These are phyloP conservation scores for Lasioglossum morio DNA, from an alignment of 2,888 invertebrate genomes.

Conservation along the genomic window DNA sequence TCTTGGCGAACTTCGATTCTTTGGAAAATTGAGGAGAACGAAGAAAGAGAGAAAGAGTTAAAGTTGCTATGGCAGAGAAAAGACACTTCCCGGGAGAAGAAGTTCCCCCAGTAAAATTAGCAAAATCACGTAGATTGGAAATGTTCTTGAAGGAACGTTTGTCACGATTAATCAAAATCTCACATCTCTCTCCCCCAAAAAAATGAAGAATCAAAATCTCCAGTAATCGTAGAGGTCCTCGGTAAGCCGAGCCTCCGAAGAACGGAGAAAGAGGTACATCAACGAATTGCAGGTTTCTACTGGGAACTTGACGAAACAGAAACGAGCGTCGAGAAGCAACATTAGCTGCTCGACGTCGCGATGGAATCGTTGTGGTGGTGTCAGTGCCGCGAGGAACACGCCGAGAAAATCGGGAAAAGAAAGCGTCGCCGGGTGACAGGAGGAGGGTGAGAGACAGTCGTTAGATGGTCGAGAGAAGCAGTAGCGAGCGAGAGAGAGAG, in stretches of 20 bases:
- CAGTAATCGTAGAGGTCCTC: not conserved
- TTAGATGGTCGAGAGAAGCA: not conserved
- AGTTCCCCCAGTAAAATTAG: not conserved
- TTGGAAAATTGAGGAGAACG: not conserved
- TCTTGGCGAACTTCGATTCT: not conserved
- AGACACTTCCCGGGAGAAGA: not conserved
- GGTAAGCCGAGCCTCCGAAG: not conserved
- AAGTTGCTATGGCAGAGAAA: not conserved
- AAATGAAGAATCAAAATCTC: not conserved
- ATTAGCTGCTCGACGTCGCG: constrained; percentile 1
- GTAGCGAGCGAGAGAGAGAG: not conserved
- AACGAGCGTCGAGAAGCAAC: not conserved
- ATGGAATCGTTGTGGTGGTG: not conserved
- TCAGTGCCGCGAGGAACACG: not conserved
- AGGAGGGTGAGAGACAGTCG: not conserved
- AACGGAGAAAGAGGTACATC: not conserved
- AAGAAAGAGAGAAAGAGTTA: not conserved
- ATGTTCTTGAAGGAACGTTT: no score
- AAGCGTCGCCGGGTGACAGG: not conserved
- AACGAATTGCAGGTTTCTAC: not conserved
- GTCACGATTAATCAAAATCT: not conserved
- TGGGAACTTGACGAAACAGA: not conserved
- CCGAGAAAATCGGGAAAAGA: not conserved
- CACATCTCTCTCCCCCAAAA: not conserved
- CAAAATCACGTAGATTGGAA: no score